Percentiles rank a stretch among this genome's conserved stretches.
Conservation (phyloP, 2,113 vertebrate genomes). For the Kobus ellipsiprymnus region DNA sequence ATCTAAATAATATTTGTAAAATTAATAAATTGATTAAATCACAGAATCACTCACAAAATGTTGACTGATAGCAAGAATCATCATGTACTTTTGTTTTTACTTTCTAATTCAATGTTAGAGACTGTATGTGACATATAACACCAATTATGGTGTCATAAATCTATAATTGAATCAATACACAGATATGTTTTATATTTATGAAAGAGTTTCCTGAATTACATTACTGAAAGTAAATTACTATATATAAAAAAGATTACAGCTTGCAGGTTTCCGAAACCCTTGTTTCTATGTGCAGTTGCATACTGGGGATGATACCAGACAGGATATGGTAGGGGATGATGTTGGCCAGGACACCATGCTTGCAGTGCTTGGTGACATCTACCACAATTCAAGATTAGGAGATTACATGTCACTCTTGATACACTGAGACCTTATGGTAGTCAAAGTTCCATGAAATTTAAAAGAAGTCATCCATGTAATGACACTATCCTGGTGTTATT, state of each 20-base stretch:
- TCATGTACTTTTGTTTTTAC: neutral
- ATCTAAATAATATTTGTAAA: neutral
- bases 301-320: neutral
- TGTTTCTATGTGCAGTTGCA: neutral
- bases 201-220: neutral
- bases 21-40: neutral
- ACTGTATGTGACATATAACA: neutral
- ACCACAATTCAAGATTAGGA: slow-evolving; percentile 67
- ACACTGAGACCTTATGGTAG: slow-evolving; percentile 64
- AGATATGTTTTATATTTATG: neutral
- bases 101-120: neutral
- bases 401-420: slow-evolving; percentile 62
- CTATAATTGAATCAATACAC: neutral
- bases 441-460: slow-evolving; percentile 76
- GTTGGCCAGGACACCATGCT: neutral
- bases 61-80: neutral
- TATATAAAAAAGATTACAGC: neutral
- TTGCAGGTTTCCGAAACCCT: neutral
- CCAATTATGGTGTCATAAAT: neutral
- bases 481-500: slow-evolving; percentile 54
- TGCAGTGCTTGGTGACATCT: neutral
- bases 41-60: neutral
- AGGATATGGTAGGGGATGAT: neutral
- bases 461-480: slow-evolving; percentile 74
- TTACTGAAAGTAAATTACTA: neutral